These are phyloP conservation scores for Papilio aristodemus DNA, from an alignment of 1,140 invertebrate genomes.

Conservation along the genomic window DNA sequence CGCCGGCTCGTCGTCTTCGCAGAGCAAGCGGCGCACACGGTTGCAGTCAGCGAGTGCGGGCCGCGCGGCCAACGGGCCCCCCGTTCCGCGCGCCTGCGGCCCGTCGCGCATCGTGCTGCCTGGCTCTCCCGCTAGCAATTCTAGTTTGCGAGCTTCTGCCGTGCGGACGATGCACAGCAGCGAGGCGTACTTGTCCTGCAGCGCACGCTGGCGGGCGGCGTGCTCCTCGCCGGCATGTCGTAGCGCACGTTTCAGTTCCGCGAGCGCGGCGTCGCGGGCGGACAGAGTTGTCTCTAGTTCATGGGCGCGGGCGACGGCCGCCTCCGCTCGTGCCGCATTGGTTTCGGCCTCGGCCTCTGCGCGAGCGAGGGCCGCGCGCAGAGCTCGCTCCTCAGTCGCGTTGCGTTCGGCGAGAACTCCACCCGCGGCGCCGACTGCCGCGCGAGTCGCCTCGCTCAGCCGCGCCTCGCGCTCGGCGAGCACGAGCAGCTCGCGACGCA, in stretches of 20 bases:
- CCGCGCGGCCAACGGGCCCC: conserved; percentile 47
- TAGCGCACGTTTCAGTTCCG: conserved; percentile 77
- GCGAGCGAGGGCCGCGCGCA: conserved; percentile 72
- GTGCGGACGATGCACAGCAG: conserved; percentile 85
- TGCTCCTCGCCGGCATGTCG: conserved; percentile 79
- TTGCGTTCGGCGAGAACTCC: conserved; percentile 60
- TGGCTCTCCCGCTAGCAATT: conserved; percentile 76
- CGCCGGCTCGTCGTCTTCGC: background rate
- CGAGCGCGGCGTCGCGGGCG: conserved; percentile 73
- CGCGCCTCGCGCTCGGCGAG: conserved; percentile 74
- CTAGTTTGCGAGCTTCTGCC: conserved; percentile 85
- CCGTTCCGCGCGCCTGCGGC: conserved; percentile 38
- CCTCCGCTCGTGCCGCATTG: conserved; percentile 67
- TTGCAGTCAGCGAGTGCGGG: conserved; percentile 39
- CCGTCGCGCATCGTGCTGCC: conserved; percentile 48
- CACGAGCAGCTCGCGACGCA: conserved; percentile 80
- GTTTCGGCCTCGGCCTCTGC: conserved; percentile 77
- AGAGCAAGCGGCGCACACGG: conserved; percentile 39
- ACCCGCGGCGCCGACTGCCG: conserved; percentile 70
- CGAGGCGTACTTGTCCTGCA: conserved; percentile 87
- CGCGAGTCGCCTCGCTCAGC: conserved; percentile 60
- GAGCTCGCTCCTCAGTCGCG: conserved; percentile 58
- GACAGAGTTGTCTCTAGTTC: conserved; percentile 78
- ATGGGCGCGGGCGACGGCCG: conserved; percentile 81
- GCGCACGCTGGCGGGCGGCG: conserved; percentile 80